Evolutionary conservation across 2,888 invertebrate species (phyloP).

Genomic region (Sepioteuthis lessoniana): DNA sequence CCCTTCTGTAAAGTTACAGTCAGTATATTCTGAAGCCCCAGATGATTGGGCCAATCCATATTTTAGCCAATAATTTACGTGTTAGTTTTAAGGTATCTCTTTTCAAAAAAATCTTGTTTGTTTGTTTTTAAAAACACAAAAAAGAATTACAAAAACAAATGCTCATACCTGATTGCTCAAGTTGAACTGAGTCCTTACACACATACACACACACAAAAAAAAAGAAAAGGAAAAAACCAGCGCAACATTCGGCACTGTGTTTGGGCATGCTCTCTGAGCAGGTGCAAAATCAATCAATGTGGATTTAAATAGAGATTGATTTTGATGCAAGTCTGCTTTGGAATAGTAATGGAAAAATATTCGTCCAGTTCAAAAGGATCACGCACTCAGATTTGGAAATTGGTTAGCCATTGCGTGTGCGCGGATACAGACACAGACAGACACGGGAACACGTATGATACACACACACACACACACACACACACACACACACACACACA

Average conservation of each 20-base stretch:
- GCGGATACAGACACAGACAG: not conserved
- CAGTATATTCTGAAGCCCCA: too few relatives aligned
- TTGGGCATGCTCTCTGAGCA: not conserved
- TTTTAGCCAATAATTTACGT: not conserved
- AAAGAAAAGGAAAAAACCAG: not conserved
- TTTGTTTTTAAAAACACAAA: too few relatives aligned
- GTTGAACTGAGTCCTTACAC: not conserved
- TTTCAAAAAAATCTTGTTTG: not conserved
- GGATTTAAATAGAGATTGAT: not conserved
- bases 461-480: not conserved
- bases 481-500: not conserved
- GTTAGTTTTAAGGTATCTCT: not conserved
- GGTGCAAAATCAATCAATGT: constrained; percentile 1
- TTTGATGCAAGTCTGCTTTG: not conserved
- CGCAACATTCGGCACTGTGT: not conserved
- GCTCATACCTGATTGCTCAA: too few relatives aligned
- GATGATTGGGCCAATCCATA: too few relatives aligned
- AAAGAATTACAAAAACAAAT: not conserved
- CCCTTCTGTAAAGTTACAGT: too few relatives aligned
- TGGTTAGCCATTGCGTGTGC: not conserved
- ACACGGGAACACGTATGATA: not conserved
- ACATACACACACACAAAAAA: not conserved
- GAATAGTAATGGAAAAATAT: not conserved
- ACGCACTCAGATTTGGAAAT: not conserved
- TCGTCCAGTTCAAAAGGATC: not conserved